phyloP scores from a whole-genome alignment of 1,140 invertebrate species.

The Drepana arcuata region DNA sequence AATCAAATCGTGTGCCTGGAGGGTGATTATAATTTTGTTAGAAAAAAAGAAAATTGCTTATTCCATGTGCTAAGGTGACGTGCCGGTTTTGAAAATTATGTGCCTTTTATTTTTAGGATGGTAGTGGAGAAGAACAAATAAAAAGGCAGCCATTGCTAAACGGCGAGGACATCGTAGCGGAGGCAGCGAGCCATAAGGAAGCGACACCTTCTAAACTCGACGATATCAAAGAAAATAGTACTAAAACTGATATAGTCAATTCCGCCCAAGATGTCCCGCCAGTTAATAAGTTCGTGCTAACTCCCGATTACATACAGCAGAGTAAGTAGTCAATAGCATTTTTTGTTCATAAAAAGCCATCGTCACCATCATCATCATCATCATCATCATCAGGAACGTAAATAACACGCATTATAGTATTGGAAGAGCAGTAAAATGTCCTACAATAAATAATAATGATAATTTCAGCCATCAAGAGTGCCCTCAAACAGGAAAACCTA shows the following conservation, averaged over 20 bases:
- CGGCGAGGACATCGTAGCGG: conserved; percentile 51
- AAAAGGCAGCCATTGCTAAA: conserved; percentile 51
- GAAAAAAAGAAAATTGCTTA: too few relatives aligned
- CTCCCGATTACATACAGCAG: conserved; percentile 91
- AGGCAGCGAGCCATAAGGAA: conserved; percentile 43
- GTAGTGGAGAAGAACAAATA: conserved; percentile 51
- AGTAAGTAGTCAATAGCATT: conserved; percentile 78
- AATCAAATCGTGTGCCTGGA: background rate
- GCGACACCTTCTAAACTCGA: conserved; percentile 54
- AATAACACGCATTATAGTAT: too few relatives aligned
- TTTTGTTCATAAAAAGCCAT: too few relatives aligned
- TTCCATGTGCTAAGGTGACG: too few relatives aligned
- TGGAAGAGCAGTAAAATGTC: too few relatives aligned
- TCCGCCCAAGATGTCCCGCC: conserved; percentile 53
- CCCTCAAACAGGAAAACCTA: conserved; percentile 87
- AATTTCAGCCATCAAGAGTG: conserved; percentile 82
- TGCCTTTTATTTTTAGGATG: conserved; percentile 45
- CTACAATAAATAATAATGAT: background rate
- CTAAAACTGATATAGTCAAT: conserved; percentile 56
- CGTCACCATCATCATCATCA: too few relatives aligned
- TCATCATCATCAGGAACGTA: too few relatives aligned
- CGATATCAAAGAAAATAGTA: conserved; percentile 50
- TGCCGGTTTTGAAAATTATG: conserved; percentile 7
- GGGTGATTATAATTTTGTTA: too few relatives aligned
- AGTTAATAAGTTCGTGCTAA: conserved; percentile 85